Evolutionary conservation across 2,888 invertebrate species (phyloP).

Genomic region (Tyria jacobaeae): DNA sequence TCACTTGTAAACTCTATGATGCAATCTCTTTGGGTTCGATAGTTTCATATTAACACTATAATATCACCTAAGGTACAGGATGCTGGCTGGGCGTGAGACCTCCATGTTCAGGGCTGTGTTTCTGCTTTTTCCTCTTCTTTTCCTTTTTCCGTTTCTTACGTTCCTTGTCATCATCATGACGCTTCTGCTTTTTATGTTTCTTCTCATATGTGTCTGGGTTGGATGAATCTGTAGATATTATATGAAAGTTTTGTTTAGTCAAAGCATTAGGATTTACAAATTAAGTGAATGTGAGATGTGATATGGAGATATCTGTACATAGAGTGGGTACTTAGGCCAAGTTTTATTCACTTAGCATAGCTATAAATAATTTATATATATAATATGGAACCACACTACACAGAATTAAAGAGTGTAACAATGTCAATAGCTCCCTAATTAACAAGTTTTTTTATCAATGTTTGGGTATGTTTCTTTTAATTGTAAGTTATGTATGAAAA

Average conservation of each 20-base stretch:
- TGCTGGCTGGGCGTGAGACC: constrained; percentile 86
- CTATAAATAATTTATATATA: neutral
- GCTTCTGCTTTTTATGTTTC: constrained; percentile 97
- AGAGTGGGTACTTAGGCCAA: neutral
- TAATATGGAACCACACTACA: too few species aligned
- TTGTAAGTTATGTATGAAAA: too few species aligned
- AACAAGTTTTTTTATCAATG: too few species aligned
- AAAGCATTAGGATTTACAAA: neutral
- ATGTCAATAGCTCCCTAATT: too few species aligned
- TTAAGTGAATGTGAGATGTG: too few species aligned
- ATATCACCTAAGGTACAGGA: constrained; percentile 59
- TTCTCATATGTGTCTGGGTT: constrained; percentile 95
- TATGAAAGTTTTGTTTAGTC: neutral
- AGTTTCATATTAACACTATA: constrained; percentile 43
- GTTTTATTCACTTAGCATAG: neutral
- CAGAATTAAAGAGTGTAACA: too few species aligned
- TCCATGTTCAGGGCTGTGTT: constrained; percentile 96
- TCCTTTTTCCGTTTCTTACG: constrained; percentile 97
- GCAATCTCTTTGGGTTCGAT: constrained; percentile 70
- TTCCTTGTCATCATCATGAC: constrained; percentile 97
- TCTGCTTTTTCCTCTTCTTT: constrained; percentile 97
- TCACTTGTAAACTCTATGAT: constrained; percentile 27
- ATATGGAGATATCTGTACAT: too few species aligned
- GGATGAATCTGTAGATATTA: constrained; percentile 80
- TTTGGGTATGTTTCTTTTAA: too few species aligned